Percentiles rank a stretch among this genome's conserved stretches.
Evolutionary conservation across 2,113 vertebrate species (phyloP).

Genomic region (Vulpes vulpes): DNA sequence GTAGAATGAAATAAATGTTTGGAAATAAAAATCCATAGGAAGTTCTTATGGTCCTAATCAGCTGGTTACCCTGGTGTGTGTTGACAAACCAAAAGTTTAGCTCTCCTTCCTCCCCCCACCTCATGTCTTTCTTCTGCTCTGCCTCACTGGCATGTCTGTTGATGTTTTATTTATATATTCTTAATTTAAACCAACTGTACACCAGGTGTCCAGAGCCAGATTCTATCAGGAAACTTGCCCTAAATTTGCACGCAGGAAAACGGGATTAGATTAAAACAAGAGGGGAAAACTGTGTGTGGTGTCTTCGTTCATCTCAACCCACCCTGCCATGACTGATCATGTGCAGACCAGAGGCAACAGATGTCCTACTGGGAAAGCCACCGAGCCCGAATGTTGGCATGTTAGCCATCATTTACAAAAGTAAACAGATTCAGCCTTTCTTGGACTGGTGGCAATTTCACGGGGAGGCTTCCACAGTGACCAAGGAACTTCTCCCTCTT

Average conservation of each 20-base stretch:
- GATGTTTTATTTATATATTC: slow-evolving; percentile 46
- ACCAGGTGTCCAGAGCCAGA: slow-evolving; percentile 33
- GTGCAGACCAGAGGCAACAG: not conserved
- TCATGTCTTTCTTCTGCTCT: not conserved
- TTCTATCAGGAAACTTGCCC: slow-evolving; percentile 39
- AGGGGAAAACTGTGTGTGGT: not conserved
- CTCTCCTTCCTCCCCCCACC: not conserved
- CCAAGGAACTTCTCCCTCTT: not conserved
- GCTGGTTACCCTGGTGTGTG: not conserved
- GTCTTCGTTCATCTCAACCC: not conserved
- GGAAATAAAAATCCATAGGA: not conserved
- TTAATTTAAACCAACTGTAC: slow-evolving; percentile 41
- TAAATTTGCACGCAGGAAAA: slow-evolving; percentile 39
- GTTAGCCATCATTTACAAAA: not conserved
- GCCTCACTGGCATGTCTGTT: not conserved
- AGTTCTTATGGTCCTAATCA: not conserved
- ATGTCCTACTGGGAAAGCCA: not conserved
- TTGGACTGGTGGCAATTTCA: not conserved
- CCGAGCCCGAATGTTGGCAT: not conserved
- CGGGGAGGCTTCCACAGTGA: not conserved
- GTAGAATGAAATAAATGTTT: not conserved
- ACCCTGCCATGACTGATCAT: not conserved
- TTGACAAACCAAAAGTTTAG: not conserved
- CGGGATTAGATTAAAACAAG: slow-evolving; percentile 14
- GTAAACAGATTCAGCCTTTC: not conserved